A percentile compares a stretch with the other conserved stretches of the same genome.
Evolutionary conservation across 92 coral and sea anemone genomes (phyloP).

Genomic region (Siderastrea radians): DNA sequence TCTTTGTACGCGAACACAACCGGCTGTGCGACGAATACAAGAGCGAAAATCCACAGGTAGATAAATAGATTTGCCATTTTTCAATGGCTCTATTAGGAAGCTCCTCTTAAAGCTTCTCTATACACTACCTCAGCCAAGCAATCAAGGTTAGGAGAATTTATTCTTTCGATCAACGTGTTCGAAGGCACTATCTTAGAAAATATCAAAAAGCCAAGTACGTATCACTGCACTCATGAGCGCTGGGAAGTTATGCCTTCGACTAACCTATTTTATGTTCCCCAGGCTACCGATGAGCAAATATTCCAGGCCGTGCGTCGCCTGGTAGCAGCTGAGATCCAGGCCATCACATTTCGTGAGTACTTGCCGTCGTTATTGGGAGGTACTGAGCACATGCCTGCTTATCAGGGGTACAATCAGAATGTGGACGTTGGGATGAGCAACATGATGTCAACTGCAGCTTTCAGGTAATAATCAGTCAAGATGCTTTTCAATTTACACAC

Average conservation of each 20-base stretch:
- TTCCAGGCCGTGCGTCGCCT: slow-evolving; percentile 93
- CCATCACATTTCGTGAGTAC: slow-evolving; percentile 94
- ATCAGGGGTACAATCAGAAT: slow-evolving; percentile 72
- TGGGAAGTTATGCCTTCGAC: no score
- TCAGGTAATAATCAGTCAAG: slow-evolving; percentile 62
- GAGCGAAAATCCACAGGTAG: slow-evolving; percentile 57
- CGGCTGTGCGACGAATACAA: slow-evolving; percentile 85
- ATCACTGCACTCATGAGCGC: no score
- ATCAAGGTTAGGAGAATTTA: no score
- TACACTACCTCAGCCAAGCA: no score
- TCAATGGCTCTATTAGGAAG: background rate
- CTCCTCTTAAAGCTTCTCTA: no score
- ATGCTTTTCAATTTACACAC: background rate
- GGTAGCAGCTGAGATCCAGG: slow-evolving; percentile 93
- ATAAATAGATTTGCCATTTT: no score
- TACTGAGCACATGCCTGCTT: slow-evolving; percentile 73
- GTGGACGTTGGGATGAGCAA: slow-evolving; percentile 82
- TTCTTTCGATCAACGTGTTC: no score
- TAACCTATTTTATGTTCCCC: background rate
- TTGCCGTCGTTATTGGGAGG: slow-evolving; percentile 91
- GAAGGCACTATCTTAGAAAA: no score
- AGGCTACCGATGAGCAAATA: slow-evolving; percentile 92
- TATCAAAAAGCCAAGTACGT: no score
- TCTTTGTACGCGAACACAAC: slow-evolving; percentile 90
- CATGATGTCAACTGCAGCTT: slow-evolving; percentile 92